Evolutionary conservation across 30 jellyfish, hydroid and myxozoan species (phyloP), one percentile per base, ranked within the genome.

Genomic region (Nemopilema nomurai): DNA sequence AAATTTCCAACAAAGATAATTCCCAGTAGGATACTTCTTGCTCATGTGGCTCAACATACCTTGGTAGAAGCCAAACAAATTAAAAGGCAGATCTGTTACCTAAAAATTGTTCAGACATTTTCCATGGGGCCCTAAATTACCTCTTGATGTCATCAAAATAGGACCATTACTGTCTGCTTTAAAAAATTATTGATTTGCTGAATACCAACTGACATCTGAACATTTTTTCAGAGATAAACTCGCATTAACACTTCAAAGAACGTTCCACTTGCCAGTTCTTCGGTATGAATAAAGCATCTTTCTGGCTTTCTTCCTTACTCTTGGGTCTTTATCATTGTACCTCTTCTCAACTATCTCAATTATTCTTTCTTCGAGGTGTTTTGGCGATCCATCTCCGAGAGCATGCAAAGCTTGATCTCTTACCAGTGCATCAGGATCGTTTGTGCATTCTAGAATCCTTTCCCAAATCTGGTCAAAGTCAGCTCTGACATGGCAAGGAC

Each of bases 391-490:
- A 65, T 79, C 89, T 7, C 89, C 89, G 4, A 79, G 89, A 0
- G 89, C 89, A 66, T 79, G 89, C 28, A 79, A 51, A 21, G 89
- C 89, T 79, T 79, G 89, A 28, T 79, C 89, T n/a, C 89, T 67
- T 8, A 79, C 89, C 21, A 79, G 32, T 1, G 89, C 81, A 79
- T 79, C 89, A 20, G 80, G 49, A 23, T 79, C 89, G 24, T 22
- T 32, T 8, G 89, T 79, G 27, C 89, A 79, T 50, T 79, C 89
- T 16, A 79, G 26, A 21, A 79, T 79, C 51, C 89, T 79, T 50
- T 79, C 81, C 89, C 89, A 79, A 16, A 79, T 50, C 50, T 79
- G 71, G 65, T 79, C 89, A 24, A 79, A 64, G 53, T 79, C 89
- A 16, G 89, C 89, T 67, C 89, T 18, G 1, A 79, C 89, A 4